phyloP scores from a whole-genome alignment of 2,888 invertebrate genomes.

The Melangyna quadrimaculata region DNA sequence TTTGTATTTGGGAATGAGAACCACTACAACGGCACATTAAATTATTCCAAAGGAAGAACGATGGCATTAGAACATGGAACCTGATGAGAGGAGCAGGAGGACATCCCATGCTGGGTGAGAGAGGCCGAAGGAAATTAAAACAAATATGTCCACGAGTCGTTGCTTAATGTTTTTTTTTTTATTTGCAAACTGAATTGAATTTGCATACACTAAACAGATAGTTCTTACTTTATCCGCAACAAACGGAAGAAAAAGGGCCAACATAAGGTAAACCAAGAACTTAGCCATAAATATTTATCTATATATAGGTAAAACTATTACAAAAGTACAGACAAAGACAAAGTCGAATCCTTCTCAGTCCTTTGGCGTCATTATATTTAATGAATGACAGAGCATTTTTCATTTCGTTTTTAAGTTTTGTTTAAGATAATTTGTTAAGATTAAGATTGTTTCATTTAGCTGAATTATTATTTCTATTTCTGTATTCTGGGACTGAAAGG shows the following conservation, averaged over 20 bases:
- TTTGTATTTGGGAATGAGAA: conserved; percentile 8
- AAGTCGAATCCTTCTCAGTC: conserved; percentile 21
- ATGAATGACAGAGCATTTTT: conserved; percentile 38
- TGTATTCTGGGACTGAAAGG: neutral
- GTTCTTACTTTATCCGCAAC: conserved; percentile 14
- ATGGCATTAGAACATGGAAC: too few species aligned
- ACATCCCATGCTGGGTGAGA: neutral
- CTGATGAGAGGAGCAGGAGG: neutral
- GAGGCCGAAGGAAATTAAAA: conserved; percentile 40
- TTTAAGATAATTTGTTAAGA: conserved; percentile 19
- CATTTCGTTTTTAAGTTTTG: neutral
- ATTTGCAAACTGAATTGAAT: conserved; percentile 57
- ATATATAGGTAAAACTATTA: too few species aligned
- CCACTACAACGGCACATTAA: conserved; percentile 21
- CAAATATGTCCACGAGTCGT: conserved; percentile 43
- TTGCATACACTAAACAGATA: conserved; percentile 56
- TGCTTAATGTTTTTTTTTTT: conserved; percentile 53
- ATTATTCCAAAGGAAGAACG: conserved; percentile 27
- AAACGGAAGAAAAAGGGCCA: neutral
- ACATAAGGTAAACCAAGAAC: conserved; percentile 8
- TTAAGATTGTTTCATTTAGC: conserved; percentile 18
- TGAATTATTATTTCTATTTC: conserved; percentile 11
- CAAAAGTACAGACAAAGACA: too few species aligned
- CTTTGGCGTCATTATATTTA: conserved; percentile 48
- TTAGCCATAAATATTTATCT: too few species aligned